Percentiles rank a stretch among this genome's conserved stretches.
Conservation (phyloP, 2,113 vertebrate genomes). For the Balaeniceps rex region DNA sequence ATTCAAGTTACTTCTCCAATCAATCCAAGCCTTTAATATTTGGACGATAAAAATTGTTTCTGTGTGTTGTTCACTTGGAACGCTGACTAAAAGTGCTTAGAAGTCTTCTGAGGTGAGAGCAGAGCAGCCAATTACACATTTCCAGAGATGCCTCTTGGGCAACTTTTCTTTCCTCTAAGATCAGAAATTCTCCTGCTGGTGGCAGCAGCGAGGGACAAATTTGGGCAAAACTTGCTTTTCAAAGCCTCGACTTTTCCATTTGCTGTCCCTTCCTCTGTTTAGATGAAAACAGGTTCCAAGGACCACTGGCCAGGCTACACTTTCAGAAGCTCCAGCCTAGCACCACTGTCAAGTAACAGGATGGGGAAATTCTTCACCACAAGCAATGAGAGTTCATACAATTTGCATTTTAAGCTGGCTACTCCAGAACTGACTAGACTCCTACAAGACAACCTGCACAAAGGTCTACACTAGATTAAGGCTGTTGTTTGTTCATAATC, state of each 20-base stretch:
- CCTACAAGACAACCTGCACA: background rate
- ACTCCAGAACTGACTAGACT: background rate
- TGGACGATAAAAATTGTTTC: background rate
- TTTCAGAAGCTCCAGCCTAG: background rate
- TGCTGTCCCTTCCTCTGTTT: background rate
- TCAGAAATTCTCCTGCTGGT: background rate
- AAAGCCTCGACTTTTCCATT: background rate
- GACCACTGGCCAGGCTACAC: background rate
- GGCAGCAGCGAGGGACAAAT: slow-evolving; percentile 19
- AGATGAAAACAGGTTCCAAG: background rate
- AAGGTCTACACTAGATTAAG: background rate
- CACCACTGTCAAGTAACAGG: background rate
- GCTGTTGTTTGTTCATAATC: background rate
- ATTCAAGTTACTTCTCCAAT: background rate
- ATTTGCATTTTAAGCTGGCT: background rate
- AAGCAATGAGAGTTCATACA: background rate
- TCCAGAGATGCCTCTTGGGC: background rate
- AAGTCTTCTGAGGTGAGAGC: background rate
- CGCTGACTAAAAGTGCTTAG: background rate
- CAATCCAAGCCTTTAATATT: background rate
- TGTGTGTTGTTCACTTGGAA: background rate
- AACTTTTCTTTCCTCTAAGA: background rate
- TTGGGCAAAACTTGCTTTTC: background rate
- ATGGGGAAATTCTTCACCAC: background rate
- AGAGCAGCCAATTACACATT: background rate